phyloP scores from a whole-genome alignment of 2,113 vertebrate species.

The Chionis minor region DNA sequence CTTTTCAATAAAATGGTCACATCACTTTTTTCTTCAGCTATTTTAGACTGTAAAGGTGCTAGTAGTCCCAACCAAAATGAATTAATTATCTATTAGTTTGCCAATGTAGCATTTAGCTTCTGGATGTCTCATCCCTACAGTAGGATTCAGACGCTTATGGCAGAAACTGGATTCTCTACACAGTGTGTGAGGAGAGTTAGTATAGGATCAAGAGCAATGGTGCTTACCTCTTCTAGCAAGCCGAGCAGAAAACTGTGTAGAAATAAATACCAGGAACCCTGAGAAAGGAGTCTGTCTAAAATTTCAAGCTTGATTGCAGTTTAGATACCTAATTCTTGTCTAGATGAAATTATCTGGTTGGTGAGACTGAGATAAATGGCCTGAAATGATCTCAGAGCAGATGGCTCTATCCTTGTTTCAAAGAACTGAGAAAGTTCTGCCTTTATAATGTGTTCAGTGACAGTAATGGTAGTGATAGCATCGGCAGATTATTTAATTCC shows the following conservation, averaged over 20 bases:
- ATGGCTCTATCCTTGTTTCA: neutral
- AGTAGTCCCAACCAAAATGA: neutral
- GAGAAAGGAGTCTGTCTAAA: neutral
- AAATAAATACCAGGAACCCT: neutral
- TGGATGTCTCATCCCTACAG: neutral
- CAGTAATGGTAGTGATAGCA: neutral
- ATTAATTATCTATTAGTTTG: neutral
- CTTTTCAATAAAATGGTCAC: neutral
- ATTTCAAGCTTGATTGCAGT: neutral
- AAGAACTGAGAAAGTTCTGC: neutral
- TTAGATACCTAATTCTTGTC: neutral
- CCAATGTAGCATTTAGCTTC: neutral
- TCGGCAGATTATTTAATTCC: neutral
- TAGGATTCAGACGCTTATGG: neutral
- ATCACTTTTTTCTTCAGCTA: neutral
- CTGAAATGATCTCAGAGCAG: neutral
- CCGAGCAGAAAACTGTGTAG: neutral
- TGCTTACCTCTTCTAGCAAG: neutral
- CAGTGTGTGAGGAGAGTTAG: neutral
- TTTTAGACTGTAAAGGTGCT: neutral
- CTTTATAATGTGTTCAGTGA: neutral
- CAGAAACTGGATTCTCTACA: neutral
- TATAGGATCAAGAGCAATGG: neutral
- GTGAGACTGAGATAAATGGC: neutral
- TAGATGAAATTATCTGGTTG: neutral